Evolutionary conservation across 2,888 invertebrate species (phyloP), one percentile per base, ranked within the genome.

Genomic region (Macaria notata): DNA sequence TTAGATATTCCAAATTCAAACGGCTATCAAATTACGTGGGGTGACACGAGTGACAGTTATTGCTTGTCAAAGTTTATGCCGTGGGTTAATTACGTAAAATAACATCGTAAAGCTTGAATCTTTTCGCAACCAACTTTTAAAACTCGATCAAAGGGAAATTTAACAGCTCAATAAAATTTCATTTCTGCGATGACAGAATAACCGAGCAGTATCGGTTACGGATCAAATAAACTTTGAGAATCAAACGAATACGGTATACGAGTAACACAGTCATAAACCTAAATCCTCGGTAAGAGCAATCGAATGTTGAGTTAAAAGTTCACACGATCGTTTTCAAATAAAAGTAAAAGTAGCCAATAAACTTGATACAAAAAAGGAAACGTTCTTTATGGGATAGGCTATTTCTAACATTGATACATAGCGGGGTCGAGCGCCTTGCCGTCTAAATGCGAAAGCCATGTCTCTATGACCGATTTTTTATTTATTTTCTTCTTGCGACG

Each of bases 1-100:
- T 89, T 88, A 89, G 89, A 88, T 87, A 88, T 88, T 88, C 79
- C 78, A 81, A 79, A 80, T 85, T 84, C 82, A 83, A 86, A 85
- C 82, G 74, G 75, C 75, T 86, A 89, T 89, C 86, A 70, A 78
- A 78, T 89, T 87, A 81, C 88, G 71, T 77, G 70, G 88, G 87
- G 87, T 44, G 50, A 50, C 50, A 50, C 36, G 50, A 31, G 33
- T 79, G 82, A 81, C 79, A 79, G 74, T 76, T 78, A 72, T 71
- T 72, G 73, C 68, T 69, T 69, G 68, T 71, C 66, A 64, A 74
- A 62, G 45, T 55, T 39, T 49, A 51, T 53, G 54, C 33, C 29
- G 36, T 42, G 36, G 29, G 29, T 46, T 51, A 41, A 52, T 46
- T 46, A 46, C 36, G 50, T 44, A 44, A 44, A 50, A 50, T 50